Base-by-base conservation (phyloP, 2,113 vertebrate genomes). In the Aptenodytes forsteri region DNA sequence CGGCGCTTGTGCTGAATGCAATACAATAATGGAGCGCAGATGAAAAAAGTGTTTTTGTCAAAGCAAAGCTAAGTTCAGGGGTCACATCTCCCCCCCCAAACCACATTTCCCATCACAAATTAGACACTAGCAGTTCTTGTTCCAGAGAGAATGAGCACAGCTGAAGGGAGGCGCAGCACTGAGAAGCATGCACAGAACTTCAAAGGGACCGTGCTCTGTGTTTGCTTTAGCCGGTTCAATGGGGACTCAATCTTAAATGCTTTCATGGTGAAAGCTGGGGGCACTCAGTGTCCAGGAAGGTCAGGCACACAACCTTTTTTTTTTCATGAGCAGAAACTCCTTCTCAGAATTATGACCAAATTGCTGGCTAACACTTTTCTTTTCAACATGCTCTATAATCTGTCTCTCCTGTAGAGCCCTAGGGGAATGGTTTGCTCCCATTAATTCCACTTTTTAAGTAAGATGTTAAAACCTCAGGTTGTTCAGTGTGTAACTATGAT, bases 1-100 rank as follows among this genome's bases (percentile, higher is more conserved):
- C 0, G 0, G 56, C 7, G 2, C 22, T 79, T 27, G 30, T 4
- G 34, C 75, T 42, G 58, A 52, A n/a, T 13, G 42, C 32, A 40
- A 42, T 19, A 34, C 38, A 47, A 14, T 3, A 50, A 4, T 1
- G 11, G 40, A 67, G 32, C 11, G 1, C 4, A 55, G 69, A 23
- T 13, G 20, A 61, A 20, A 36, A 16, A 80, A 82, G 26, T 36
- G n/a, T n/a, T 83, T 54, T 55, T 47, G 13, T 77, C 42, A 46
- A 92, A 87, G 44, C 42, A 91, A 64, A 91, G 17, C 25, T 36
- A 54, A 73, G 13, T 44, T 71, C 77, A 77, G 70, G 52, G 36
- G 20, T 85, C 5, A 0, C 72, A 61, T 73, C 42, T 42, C 4
- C 15, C 58, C 36, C 15, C 22, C 30, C 9, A 4, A 42, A 87